Conservation (phyloP, 2,888 invertebrate genomes). For the Zygothrica quintamaculata region DNA sequence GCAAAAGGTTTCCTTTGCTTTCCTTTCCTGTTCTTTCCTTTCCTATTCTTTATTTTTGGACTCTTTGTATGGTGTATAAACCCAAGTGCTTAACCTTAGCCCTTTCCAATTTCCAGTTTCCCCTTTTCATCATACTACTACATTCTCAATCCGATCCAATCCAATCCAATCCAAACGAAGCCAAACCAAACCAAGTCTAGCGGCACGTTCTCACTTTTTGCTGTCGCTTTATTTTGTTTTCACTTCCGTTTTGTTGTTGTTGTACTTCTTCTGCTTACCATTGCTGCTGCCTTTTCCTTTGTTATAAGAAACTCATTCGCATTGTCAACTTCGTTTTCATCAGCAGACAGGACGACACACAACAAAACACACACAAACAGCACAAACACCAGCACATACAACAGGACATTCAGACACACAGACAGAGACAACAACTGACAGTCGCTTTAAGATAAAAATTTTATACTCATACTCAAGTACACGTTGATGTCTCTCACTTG, state of each 20-base stretch:
- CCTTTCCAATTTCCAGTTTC: slow-evolving; percentile 27
- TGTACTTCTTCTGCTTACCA: no score
- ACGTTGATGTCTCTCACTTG: slow-evolving; percentile 55
- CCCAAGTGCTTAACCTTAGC: slow-evolving; percentile 64
- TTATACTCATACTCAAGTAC: slow-evolving; percentile 71
- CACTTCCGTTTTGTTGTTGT: slow-evolving; percentile 37
- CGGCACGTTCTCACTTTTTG: slow-evolving; percentile 76
- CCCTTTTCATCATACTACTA: slow-evolving; percentile 19
- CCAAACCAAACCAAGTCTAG: slow-evolving; percentile 29
- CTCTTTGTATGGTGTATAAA: slow-evolving; percentile 21
- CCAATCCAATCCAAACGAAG: slow-evolving; percentile 14
- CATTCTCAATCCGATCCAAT: slow-evolving; percentile 3
- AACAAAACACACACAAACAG: slow-evolving; percentile 4
- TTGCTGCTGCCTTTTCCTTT: slow-evolving; percentile 41
- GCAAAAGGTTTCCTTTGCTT: slow-evolving; percentile 24
- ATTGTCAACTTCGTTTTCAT: slow-evolving; percentile 79
- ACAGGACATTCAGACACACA: slow-evolving; percentile 10
- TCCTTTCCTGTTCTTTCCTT: slow-evolving; percentile 11
- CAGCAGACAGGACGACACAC: slow-evolving; percentile 53
- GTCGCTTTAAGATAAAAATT: slow-evolving; percentile 74
- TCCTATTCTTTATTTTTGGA: slow-evolving; percentile 5
- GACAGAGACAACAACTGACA: slow-evolving; percentile 61
- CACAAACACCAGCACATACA: slow-evolving; percentile 5
- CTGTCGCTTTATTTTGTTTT: slow-evolving; percentile 78
- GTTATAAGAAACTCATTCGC: slow-evolving; percentile 78